A percentile compares a stretch with the other conserved stretches of the same genome.
Conservation (phyloP, 35 echinoderm and acorn worm genomes). For the Apostichopus japonicus region DNA sequence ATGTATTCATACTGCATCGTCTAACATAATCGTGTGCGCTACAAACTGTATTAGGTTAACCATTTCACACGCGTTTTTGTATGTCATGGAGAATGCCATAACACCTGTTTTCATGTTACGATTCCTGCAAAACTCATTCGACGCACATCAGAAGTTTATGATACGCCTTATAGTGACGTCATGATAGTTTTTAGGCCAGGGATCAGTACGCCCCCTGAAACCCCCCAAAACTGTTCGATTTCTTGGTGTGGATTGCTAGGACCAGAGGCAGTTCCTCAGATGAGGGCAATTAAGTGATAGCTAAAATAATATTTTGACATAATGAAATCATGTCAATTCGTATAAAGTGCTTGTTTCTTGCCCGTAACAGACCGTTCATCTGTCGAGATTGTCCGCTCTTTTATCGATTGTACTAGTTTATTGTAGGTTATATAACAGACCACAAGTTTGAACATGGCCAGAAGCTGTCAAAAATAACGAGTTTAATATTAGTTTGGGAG, state of each 20-base stretch:
- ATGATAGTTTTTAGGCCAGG: not conserved
- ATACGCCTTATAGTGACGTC: too few species aligned
- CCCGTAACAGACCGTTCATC: slow-evolving; percentile 8
- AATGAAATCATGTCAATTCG: not conserved
- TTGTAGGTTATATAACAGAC: not conserved
- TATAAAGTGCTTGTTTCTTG: not conserved
- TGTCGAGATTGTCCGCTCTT: not conserved
- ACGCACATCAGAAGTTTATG: too few species aligned
- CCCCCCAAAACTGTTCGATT: slow-evolving; percentile 5
- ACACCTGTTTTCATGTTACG: too few species aligned
- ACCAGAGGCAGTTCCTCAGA: not conserved
- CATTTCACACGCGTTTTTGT: too few species aligned
- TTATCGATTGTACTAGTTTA: slow-evolving; percentile 16
- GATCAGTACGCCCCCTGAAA: not conserved
- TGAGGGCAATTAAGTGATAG: slow-evolving; percentile 2
- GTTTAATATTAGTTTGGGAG: slow-evolving; percentile 23
- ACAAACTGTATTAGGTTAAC: too few species aligned
- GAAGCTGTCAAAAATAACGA: not conserved
- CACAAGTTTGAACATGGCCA: not conserved
- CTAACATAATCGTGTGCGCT: too few species aligned
- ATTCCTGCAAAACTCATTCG: too few species aligned
- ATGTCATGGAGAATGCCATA: too few species aligned
- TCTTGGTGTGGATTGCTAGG: slow-evolving; percentile 3
- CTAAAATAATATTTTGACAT: slow-evolving; percentile 16
- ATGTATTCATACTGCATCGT: too few species aligned